Conservation (phyloP, 2,797 vertebrate genomes). For the Myioborus miniatus region DNA sequence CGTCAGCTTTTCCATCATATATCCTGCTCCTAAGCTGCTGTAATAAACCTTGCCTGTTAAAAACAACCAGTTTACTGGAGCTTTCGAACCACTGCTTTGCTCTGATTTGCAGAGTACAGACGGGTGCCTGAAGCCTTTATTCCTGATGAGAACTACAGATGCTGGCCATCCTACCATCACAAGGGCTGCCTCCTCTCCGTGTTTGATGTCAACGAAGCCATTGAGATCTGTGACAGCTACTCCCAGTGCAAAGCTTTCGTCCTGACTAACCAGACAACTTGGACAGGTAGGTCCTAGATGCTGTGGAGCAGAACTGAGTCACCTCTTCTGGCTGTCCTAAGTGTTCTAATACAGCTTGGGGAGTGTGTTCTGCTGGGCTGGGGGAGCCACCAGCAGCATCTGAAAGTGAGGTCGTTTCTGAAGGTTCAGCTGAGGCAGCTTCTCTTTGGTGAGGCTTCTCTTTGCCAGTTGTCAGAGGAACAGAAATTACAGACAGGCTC, state of each 20-base stretch:
- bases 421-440: background rate
- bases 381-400: background rate
- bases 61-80: background rate
- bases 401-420: background rate
- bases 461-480: background rate
- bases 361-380: background rate
- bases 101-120: conserved; percentile 79
- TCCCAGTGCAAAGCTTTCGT: conserved; percentile 86
- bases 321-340: background rate
- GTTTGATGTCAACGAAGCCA: conserved; percentile 80
- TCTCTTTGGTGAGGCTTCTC: background rate
- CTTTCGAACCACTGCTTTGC: background rate
- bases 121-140: conserved; percentile 75
- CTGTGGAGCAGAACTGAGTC: background rate
- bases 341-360: background rate
- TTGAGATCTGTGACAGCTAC: conserved; percentile 85
- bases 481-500: background rate
- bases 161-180: conserved; percentile 89
- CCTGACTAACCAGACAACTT: conserved; percentile 87
- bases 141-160: conserved; percentile 83
- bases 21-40: background rate
- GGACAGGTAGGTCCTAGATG: conserved; percentile 80
- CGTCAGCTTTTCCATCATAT: background rate
- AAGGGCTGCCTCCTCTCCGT: conserved; percentile 86
- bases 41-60: background rate